phyloP scores from a whole-genome alignment of 2,113 vertebrate species.

The Cynoglossus semilaevis region DNA sequence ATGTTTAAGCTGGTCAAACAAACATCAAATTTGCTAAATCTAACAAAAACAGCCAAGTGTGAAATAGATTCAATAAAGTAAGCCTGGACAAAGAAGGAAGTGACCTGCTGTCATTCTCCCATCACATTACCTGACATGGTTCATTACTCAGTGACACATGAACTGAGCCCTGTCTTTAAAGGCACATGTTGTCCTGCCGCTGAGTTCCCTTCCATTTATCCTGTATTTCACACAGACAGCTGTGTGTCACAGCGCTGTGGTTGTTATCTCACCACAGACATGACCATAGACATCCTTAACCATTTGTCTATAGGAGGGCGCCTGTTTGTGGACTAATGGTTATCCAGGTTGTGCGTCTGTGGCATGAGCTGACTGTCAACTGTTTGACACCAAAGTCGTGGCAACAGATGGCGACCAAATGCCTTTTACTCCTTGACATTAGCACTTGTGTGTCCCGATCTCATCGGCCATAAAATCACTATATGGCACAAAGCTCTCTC shows the following conservation, averaged over 20 bases:
- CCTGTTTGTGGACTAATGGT: constrained; percentile 70
- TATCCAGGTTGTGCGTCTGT: constrained; percentile 63
- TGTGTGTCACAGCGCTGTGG: constrained; percentile 36
- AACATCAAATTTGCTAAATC: no score
- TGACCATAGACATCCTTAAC: constrained; percentile 52
- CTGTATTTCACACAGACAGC: constrained; percentile 35
- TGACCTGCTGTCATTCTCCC: no score
- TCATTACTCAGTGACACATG: constrained; percentile 38
- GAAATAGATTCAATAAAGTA: no score
- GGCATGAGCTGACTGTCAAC: constrained; percentile 65
- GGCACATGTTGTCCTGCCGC: constrained; percentile 4
- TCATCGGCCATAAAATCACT: constrained; percentile 53
- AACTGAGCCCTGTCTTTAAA: constrained; percentile 26
- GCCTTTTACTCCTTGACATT: constrained; percentile 69
- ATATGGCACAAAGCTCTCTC: constrained; percentile 31
- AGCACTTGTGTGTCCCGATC: constrained; percentile 67
- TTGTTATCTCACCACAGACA: constrained; percentile 59
- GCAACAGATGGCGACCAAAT: constrained; percentile 76
- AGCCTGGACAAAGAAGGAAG: no score
- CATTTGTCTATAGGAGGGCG: constrained; percentile 59
- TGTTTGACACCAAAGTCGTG: constrained; percentile 67
- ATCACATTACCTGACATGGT: constrained; percentile 25
- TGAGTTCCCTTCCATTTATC: constrained; percentile 22
- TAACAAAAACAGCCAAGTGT: no score
- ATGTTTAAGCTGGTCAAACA: no score